Evolutionary conservation across 2,797 vertebrate genomes (phyloP), one percentile per base, ranked within the genome.

Genomic region (Chromobotia macracanthus): DNA sequence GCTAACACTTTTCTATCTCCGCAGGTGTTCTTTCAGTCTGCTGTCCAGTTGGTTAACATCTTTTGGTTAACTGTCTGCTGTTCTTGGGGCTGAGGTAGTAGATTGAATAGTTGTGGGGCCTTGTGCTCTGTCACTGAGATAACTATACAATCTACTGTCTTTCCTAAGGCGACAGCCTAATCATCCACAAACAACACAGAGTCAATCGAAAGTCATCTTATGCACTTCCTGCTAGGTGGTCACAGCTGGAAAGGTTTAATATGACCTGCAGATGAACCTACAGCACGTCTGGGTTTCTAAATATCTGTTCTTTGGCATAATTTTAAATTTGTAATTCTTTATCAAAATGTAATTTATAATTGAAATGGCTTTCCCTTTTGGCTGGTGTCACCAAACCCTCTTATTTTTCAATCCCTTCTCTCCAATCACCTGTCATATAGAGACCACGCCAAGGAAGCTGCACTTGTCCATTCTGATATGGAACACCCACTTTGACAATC

Each of bases 61-160:
- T 58, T 81, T 71, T 31, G 25, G 23, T 31, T 60, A 16, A 31
- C 58, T 61, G 58, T 76, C 85, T 95, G 94, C 95, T 96, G 94
- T 94, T 93, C 95, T 96, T 95, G 94, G 94, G 95, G 94, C 94
- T 96, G 95, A 96, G 95, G 95, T 96, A 96, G 95, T 96, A 96
- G 95, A 96, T 95, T 96, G 95, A 95, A 95, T 96, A 96, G 95
- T 96, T 96, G 95, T 96, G 94, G 94, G 93, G 92, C 93, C 87
- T 78, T 85, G 10, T 58, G 80, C 90, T 90, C 95, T 95, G 94
- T 94, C 93, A 93, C 87, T 94, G 92, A 94, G 92, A 94, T 95
- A 96, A 96, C 95, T 96, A 95, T 96, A 93, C 95, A 96, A 95
- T 96, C 95, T 96, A 96, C 95, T 96, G 95, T 96, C 95, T 96